phyloP scores from a whole-genome alignment of 2,797 vertebrate species.

The Manis javanica region DNA sequence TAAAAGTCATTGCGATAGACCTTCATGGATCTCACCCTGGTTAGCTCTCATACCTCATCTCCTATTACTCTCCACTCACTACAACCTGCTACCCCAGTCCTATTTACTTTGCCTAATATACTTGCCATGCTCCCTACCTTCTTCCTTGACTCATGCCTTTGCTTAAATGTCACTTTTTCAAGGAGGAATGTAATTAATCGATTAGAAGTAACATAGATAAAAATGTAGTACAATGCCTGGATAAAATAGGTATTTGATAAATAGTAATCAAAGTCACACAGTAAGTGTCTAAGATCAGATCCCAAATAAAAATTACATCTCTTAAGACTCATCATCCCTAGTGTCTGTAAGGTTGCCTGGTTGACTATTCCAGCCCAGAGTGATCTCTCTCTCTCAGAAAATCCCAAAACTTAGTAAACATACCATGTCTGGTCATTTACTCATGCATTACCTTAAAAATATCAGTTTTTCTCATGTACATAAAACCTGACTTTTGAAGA shows the following conservation, averaged over 20 bases:
- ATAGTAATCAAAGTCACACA: not conserved
- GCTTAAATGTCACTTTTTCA: not conserved
- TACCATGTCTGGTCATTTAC: not conserved
- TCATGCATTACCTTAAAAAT: not conserved
- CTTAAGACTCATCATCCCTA: not conserved
- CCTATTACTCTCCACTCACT: not conserved
- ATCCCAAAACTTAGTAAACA: constrained; percentile 9
- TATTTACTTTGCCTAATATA: not conserved
- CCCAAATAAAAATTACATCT: constrained; percentile 14
- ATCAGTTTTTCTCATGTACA: not conserved
- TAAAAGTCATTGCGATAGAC: not conserved
- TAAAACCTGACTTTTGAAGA: not conserved
- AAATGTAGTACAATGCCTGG: not conserved
- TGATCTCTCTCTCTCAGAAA: not conserved
- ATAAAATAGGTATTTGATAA: constrained; percentile 3
- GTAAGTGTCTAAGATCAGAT: not conserved
- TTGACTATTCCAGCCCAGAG: not conserved
- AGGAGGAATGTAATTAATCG: not conserved
- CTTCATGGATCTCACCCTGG: not conserved
- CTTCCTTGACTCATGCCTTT: not conserved
- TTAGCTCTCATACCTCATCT: not conserved
- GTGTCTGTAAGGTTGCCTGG: not conserved
- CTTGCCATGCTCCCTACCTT: not conserved
- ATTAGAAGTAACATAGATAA: constrained; percentile 2
- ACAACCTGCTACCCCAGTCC: not conserved